phyloP scores from a whole-genome alignment of 2,113 vertebrate genomes.

The Craseonycteris thonglongyai region DNA sequence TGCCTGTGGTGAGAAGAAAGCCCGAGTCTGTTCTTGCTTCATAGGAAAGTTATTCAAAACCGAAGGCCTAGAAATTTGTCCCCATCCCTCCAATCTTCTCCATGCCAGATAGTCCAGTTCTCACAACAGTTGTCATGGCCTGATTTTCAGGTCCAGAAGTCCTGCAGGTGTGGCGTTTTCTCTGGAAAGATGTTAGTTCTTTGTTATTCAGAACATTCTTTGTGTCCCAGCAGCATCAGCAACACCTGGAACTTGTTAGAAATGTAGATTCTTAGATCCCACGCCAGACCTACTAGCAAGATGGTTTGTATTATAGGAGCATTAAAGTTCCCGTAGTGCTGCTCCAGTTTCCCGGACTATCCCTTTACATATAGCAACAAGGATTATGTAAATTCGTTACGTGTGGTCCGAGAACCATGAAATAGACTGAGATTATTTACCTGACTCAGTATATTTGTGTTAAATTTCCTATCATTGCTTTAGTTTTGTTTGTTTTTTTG shows the following conservation, averaged over 20 bases:
- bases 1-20: constrained; percentile 20
- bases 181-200: background rate
- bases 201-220: background rate
- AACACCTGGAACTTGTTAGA: background rate
- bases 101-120: background rate
- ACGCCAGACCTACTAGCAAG: background rate
- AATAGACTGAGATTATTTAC: background rate
- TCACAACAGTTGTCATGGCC: background rate
- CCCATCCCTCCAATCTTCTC: background rate
- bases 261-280: background rate
- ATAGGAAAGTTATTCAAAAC: background rate
- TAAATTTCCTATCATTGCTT: background rate
- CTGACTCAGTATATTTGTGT: background rate
- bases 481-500: background rate
- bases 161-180: no score
- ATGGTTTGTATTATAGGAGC: background rate
- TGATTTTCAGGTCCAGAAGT: background rate
- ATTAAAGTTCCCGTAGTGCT: background rate
- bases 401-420: background rate
- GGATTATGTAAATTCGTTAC: background rate
- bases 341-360: background rate
- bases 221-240: no score
- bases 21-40: background rate
- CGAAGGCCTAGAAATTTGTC: background rate
- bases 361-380: background rate